Conservation (phyloP, 2,797 vertebrate genomes). For the Thamnophis elegans region DNA sequence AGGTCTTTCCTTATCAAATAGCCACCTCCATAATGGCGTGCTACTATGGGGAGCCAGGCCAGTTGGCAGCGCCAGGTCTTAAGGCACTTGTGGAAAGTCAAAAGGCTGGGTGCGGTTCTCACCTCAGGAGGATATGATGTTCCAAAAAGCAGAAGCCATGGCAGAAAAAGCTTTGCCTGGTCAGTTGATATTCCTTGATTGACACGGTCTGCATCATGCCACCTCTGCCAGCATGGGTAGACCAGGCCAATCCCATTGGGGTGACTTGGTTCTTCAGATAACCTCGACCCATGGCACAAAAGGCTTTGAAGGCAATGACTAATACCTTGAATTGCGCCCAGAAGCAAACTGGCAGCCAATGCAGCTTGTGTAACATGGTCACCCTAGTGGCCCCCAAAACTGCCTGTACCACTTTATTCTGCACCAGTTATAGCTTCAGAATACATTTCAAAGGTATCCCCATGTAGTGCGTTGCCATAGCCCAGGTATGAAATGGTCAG, state of each 20-base stretch:
- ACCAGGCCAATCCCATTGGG: neutral
- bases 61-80: neutral
- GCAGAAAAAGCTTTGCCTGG: neutral
- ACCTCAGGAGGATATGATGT: neutral
- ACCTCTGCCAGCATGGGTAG: neutral
- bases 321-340: neutral
- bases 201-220: neutral
- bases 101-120: neutral
- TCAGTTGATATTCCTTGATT: neutral
- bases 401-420: neutral
- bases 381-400: neutral
- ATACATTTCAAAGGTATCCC: neutral
- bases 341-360: neutral
- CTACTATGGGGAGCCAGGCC: neutral
- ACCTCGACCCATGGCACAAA: too few species aligned
- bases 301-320: too few species aligned
- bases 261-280: neutral
- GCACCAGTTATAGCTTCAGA: neutral
- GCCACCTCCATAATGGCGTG: neutral
- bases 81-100: neutral
- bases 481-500: too few species aligned
- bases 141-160: neutral
- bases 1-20: neutral
- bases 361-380: neutral
- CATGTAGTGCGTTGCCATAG: too few species aligned